Evolutionary conservation across 2,888 invertebrate genomes (phyloP).

Genomic region (Oscheius sp.): DNA sequence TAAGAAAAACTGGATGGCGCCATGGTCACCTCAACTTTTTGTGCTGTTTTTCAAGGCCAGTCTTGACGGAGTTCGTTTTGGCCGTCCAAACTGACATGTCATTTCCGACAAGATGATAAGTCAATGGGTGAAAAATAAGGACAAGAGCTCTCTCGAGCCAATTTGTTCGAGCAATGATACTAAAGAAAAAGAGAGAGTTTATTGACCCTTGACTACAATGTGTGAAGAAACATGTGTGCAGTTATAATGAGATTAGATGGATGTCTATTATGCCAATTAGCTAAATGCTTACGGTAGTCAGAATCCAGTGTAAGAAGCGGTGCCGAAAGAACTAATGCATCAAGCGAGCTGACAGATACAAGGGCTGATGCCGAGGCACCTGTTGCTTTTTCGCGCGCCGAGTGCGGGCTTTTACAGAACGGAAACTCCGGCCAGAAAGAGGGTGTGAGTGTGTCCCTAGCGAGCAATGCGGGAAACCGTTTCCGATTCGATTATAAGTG

Average conservation of each 20-base stretch:
- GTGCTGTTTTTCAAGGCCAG: too few species aligned
- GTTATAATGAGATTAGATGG: constrained; percentile 21
- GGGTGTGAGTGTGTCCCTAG: not conserved
- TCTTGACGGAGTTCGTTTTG: too few species aligned
- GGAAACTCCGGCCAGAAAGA: constrained; percentile 4
- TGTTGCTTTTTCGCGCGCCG: constrained; percentile 31
- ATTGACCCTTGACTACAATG: not conserved
- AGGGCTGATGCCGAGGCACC: constrained; percentile 19
- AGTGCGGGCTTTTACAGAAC: constrained; percentile 17
- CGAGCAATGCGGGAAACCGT: constrained; percentile 34
- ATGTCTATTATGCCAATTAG: constrained; percentile 23
- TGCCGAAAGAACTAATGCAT: constrained; percentile 32
- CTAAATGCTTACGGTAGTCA: constrained; percentile 31
- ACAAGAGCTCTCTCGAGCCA: not conserved
- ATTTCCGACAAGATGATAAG: constrained; percentile 29
- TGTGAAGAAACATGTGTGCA: constrained; percentile 15
- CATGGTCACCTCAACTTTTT: too few species aligned
- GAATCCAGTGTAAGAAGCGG: constrained; percentile 28
- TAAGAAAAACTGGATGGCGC: too few species aligned
- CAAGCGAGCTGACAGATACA: constrained; percentile 30
- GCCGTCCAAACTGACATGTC: constrained; percentile 6
- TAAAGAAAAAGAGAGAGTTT: not conserved
- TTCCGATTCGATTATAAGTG: constrained; percentile 15
- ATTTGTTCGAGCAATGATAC: constrained; percentile 2
- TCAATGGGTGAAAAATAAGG: constrained; percentile 30